phyloP scores from a whole-genome alignment of 2,888 invertebrate species.

The Kuschelorhynchus macadamiae region DNA sequence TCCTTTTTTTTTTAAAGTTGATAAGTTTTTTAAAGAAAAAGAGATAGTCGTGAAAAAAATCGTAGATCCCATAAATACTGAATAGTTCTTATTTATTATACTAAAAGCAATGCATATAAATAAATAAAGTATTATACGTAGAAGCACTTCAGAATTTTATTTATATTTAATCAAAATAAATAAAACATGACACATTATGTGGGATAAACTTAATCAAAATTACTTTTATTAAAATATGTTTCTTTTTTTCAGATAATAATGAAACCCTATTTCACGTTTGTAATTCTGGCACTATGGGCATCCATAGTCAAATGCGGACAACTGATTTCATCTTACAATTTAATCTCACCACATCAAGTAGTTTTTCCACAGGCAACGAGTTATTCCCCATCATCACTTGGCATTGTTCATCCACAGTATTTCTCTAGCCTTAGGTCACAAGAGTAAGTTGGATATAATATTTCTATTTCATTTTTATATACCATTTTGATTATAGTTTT shows the following conservation, averaged over 20 bases:
- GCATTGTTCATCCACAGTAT: conserved; percentile 24
- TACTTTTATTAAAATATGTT: conserved; percentile 11
- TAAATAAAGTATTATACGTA: too few relatives aligned
- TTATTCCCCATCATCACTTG: not conserved
- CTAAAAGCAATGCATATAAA: too few relatives aligned
- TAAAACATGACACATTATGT: too few relatives aligned
- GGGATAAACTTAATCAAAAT: too few relatives aligned
- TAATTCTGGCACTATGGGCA: conserved; percentile 9
- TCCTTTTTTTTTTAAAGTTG: too few relatives aligned
- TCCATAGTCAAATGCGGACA: conserved; percentile 42
- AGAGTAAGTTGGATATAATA: conserved; percentile 10
- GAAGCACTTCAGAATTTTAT: not conserved
- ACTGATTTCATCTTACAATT: conserved; percentile 38
- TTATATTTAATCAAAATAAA: not conserved
- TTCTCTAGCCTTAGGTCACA: conserved; percentile 16
- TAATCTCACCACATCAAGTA: conserved; percentile 29
- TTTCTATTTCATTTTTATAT: not conserved
- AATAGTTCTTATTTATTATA: too few relatives aligned
- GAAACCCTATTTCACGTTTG: conserved; percentile 17
- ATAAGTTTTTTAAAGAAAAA: too few relatives aligned
- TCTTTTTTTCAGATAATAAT: conserved; percentile 32
- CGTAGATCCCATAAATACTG: too few relatives aligned
- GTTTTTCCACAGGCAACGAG: conserved; percentile 6
- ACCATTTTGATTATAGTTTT: too few relatives aligned
- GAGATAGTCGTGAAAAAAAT: too few relatives aligned